Base-by-base conservation (phyloP, 1,140 invertebrate genomes). In the Venustaconcha ellipsiformis region DNA sequence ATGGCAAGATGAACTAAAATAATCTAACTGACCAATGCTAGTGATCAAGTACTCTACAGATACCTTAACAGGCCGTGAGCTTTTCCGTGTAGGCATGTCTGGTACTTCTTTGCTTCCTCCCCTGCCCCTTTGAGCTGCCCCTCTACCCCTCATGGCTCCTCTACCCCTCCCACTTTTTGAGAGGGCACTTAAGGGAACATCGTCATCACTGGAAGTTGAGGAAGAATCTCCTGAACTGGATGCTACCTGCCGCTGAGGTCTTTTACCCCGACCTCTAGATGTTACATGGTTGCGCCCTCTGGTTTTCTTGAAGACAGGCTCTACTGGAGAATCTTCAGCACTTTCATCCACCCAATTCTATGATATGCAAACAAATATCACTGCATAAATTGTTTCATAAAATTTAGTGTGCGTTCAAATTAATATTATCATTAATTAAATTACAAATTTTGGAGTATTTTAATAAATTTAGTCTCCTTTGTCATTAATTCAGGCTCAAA, bases 231-330 rank as follows among this genome's bases (percentile, higher is more conserved):
- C 30, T 20, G 20, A 20, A 30, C 17, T 17, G 26, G 26, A n/a
- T 23, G 64, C 18, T 17, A 30, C 15, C 11, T 48, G 60, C 18
- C 57, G 70, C 17, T 48, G 55, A 17, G n/a, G 26, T 63, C 62
- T 63, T 37, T 67, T 77, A 1, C 75, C 75, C 20, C 70, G 63
- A 2, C 75, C 75, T 18, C 65, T 57, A 1, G 75, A 77, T n/a
- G 57, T 77, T 4, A 77, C 70, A 62, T 70, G 75, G 59, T 65
- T 66, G 60, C 75, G 62, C 64, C 67, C 60, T 55, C 72, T 77
- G 23, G 75, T 62, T 26, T 55, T 70, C 37, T 77, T 77, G 2
- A 65, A 62, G 20, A 60, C 75, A 26, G 75, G 75, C 20, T 77
- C 75, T 18, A 48, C 70, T 30, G 70, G 69, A 48, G 67, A 48